phyloP scores from a whole-genome alignment of 2,113 vertebrate genomes.

The Anser cygnoides region DNA sequence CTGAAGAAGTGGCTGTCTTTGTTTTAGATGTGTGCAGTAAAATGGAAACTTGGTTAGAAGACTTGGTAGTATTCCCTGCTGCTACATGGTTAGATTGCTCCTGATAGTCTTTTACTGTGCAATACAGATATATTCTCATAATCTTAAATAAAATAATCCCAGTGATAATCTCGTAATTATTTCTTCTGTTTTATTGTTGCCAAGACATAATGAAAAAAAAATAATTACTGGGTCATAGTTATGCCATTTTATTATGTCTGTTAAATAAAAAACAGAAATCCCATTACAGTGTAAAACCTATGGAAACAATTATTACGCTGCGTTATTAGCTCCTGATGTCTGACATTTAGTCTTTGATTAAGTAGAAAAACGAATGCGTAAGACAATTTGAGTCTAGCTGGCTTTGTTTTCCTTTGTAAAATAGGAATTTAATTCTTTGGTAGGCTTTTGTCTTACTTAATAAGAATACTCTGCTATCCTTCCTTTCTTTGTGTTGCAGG shows the following conservation, averaged over 20 bases:
- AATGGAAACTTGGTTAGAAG: background rate
- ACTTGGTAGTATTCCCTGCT: background rate
- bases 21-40: background rate
- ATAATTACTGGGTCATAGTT: background rate
- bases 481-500: constrained; percentile 74
- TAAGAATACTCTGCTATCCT: background rate
- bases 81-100: background rate
- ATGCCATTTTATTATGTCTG: background rate
- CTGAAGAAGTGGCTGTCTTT: background rate
- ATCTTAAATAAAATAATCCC: background rate
- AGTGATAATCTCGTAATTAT: background rate
- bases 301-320: background rate
- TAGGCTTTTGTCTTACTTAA: background rate
- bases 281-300: background rate
- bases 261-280: background rate
- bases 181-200: background rate
- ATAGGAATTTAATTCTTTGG: background rate
- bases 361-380: background rate
- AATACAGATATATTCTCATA: background rate
- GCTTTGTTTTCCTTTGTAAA: background rate
- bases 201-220: background rate
- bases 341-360: background rate
- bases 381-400: background rate
- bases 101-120: background rate
- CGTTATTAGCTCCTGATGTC: background rate